Conservation (phyloP, 1,140 invertebrate species). For the Drosophila pallidifrons region DNA sequence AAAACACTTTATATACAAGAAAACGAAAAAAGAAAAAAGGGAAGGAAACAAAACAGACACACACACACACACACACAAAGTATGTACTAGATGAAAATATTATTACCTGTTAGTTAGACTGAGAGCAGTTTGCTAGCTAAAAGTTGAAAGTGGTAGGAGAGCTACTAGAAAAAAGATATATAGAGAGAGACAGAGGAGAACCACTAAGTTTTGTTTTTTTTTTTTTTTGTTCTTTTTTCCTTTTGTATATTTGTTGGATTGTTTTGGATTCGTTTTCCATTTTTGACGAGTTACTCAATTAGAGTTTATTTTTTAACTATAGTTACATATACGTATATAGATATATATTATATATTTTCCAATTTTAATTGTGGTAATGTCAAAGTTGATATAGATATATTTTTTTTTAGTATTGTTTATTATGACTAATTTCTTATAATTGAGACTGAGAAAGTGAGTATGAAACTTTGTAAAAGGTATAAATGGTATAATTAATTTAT, state of each 20-base stretch:
- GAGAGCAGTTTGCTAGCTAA: conserved; percentile 65
- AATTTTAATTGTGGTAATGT: conserved; percentile 54
- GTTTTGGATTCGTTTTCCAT: conserved; percentile 11
- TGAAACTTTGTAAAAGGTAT: conserved; percentile 70
- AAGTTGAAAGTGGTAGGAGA: conserved; percentile 15
- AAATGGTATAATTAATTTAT: conserved; percentile 24
- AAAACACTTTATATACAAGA: conserved; percentile 33
- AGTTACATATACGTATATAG: conserved; percentile 8
- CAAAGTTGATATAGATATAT: conserved; percentile 12
- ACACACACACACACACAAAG: conserved; percentile 42
- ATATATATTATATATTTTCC: conserved; percentile 40
- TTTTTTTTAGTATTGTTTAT: conserved; percentile 49
- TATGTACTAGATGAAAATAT: conserved; percentile 71
- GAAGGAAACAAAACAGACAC: conserved; percentile 23
- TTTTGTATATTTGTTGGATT: not conserved
- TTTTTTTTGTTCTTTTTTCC: conserved; percentile 23
- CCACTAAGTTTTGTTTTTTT: conserved; percentile 36
- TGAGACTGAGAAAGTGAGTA: conserved; percentile 81
- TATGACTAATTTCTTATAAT: conserved; percentile 73
- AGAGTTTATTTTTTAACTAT: conserved; percentile 29
- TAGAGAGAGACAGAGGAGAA: not conserved
- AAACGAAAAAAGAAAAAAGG: conserved; percentile 5
- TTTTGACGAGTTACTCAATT: conserved; percentile 56
- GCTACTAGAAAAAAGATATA: not conserved
- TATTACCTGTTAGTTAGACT: conserved; percentile 78